Percentiles rank a stretch among this genome's conserved stretches.
phyloP scores from a whole-genome alignment of 2,113 vertebrate genomes.

The crab-eating macaque (Macaca fascicularis) region DNA sequence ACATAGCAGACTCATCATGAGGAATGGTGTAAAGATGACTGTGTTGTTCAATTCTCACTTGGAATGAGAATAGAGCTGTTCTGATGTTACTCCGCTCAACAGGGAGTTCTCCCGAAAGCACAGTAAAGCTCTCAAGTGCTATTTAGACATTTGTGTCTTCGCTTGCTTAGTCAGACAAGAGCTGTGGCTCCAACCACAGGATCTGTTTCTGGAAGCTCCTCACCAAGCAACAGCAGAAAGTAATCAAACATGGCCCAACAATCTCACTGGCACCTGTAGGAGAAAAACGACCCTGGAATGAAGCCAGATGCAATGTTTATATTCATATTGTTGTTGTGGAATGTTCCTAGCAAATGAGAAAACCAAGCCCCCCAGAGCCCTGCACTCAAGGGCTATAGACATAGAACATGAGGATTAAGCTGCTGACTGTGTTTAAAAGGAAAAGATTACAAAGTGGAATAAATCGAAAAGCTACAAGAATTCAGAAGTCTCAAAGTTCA shows the following conservation, averaged over 20 bases:
- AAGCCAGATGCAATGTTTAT: not conserved
- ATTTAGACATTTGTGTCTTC: not conserved
- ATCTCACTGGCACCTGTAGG: not conserved
- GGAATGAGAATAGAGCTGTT: not conserved
- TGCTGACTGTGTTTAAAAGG: not conserved
- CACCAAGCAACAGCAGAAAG: not conserved
- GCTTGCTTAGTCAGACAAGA: not conserved
- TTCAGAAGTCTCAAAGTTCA: not conserved
- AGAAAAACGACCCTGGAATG: conserved; percentile 18
- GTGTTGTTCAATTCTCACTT: not conserved
- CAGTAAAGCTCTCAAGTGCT: conserved; percentile 47
- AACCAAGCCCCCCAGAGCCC: accelerated
- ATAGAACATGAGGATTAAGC: not conserved
- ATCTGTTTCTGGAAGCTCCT: conserved; percentile 29
- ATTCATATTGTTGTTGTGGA: not conserved
- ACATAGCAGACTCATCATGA: conserved; percentile 5
- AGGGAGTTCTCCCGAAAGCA: not conserved
- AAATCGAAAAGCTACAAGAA: not conserved
- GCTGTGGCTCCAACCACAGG: not conserved
- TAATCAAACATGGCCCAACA: accelerated
- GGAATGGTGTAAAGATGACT: not conserved
- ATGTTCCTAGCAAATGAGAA: not conserved
- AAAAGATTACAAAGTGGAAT: not conserved
- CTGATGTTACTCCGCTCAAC: not conserved
- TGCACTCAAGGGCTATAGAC: not conserved